phyloP scores from a whole-genome alignment of 2,888 invertebrate species.

The Apomyelois bistriatella region DNA sequence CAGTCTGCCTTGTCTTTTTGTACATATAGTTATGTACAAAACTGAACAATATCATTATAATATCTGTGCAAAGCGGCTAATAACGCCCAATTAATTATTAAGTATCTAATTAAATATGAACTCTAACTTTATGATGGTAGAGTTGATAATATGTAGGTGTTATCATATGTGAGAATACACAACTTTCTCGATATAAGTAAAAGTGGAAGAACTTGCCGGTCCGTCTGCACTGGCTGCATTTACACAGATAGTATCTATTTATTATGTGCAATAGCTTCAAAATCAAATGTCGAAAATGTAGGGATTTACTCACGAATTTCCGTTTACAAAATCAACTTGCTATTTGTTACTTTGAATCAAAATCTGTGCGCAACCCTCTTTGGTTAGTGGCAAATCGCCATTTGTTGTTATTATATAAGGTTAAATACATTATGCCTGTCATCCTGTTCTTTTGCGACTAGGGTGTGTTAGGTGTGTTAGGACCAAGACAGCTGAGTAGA shows the following conservation, averaged over 20 bases:
- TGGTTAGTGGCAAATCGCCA: no score
- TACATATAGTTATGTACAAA: neutral
- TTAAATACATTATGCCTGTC: no score
- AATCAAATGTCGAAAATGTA: no score
- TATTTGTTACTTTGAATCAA: no score
- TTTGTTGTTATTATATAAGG: no score
- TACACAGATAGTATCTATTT: constrained; percentile 24
- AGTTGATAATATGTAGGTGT: neutral
- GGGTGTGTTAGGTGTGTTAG: no score
- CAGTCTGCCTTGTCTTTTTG: no score
- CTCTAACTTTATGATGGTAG: neutral
- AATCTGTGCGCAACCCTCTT: no score
- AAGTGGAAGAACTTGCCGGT: constrained; percentile 34
- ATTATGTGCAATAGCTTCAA: neutral
- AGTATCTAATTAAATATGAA: neutral
- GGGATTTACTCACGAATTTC: no score
- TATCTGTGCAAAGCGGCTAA: neutral
- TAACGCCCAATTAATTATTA: constrained; percentile 2
- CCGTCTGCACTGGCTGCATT: constrained; percentile 5
- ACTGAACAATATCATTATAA: constrained; percentile 6
- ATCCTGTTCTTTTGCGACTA: no score
- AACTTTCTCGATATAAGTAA: constrained; percentile 41
- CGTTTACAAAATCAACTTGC: no score
- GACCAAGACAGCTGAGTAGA: no score
- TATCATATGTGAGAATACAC: constrained; percentile 11